Conservation (phyloP, 1,140 invertebrate species). For the Drosophila jambulina region DNA sequence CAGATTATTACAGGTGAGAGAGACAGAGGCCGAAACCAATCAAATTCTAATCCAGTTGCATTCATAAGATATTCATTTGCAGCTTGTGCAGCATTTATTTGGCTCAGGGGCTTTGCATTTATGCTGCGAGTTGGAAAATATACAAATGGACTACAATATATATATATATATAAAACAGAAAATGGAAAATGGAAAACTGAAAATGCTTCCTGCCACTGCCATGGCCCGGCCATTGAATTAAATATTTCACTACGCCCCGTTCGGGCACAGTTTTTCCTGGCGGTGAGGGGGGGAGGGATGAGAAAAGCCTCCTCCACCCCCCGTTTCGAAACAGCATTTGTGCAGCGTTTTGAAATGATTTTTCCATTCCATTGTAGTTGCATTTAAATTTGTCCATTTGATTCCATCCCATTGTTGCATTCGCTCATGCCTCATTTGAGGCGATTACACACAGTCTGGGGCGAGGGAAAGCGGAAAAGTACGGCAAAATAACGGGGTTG, state of each 20-base stretch:
- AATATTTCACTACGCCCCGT: conserved; percentile 28
- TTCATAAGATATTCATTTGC: conserved; percentile 34
- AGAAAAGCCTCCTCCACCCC: background rate
- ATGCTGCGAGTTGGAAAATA: conserved; percentile 22
- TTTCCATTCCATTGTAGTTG: conserved; percentile 69
- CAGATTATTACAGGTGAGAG: conserved; percentile 1
- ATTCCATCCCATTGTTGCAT: conserved; percentile 36
- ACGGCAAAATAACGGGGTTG: conserved; percentile 9
- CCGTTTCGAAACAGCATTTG: conserved; percentile 44
- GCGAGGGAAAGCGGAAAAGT: background rate
- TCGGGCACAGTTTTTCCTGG: background rate
- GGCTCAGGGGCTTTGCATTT: conserved; percentile 13
- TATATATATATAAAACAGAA: background rate
- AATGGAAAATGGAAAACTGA: background rate
- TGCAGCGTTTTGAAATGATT: conserved; percentile 60
- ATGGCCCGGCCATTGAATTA: conserved; percentile 30
- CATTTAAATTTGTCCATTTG: conserved; percentile 65
- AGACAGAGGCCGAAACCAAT: conserved; percentile 21
- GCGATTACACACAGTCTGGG: conserved; percentile 34
- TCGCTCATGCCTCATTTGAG: conserved; percentile 68
- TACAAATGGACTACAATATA: background rate
- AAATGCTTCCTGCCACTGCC: conserved; percentile 11
- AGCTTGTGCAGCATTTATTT: conserved; percentile 20
- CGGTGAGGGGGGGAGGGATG: background rate
- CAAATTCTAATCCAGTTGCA: conserved; percentile 40